Evolutionary conservation across 2,888 invertebrate genomes (phyloP).

Genomic region (Pheosia tremula): DNA sequence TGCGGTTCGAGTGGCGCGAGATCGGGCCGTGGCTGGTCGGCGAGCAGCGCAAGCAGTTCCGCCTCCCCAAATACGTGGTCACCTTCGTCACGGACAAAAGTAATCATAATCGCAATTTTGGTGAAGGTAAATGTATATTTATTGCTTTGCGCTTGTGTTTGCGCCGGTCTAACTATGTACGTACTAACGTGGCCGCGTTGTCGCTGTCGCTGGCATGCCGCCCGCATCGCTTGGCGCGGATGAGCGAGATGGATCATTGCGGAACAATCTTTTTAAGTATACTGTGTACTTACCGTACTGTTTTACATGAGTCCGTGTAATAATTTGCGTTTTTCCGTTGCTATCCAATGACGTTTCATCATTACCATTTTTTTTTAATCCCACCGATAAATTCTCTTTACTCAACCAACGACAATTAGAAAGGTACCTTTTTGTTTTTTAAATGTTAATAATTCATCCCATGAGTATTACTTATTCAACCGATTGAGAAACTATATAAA

Average conservation of each 20-base stretch:
- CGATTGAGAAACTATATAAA: no score
- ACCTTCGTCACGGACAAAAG: constrained; percentile 85
- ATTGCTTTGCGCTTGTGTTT: constrained; percentile 80
- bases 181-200: constrained; percentile 65
- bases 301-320: background rate
- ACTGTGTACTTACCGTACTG: background rate
- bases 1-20: constrained; percentile 86
- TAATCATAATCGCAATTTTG: constrained; percentile 85
- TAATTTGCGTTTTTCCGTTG: no score
- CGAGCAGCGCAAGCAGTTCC: constrained; percentile 82
- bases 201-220: constrained; percentile 60
- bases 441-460: no score
- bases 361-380: no score
- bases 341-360: no score
- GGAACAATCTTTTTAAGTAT: constrained; percentile 18
- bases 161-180: constrained; percentile 69
- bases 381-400: no score
- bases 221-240: constrained; percentile 60
- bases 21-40: constrained; percentile 80
- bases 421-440: no score
- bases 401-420: no score
- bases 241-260: constrained; percentile 35
- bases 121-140: constrained; percentile 86
- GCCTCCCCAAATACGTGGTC: constrained; percentile 87
- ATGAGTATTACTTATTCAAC: no score